phyloP scores from a whole-genome alignment of 2,888 invertebrate species.

The Trichogramma evanescens region DNA sequence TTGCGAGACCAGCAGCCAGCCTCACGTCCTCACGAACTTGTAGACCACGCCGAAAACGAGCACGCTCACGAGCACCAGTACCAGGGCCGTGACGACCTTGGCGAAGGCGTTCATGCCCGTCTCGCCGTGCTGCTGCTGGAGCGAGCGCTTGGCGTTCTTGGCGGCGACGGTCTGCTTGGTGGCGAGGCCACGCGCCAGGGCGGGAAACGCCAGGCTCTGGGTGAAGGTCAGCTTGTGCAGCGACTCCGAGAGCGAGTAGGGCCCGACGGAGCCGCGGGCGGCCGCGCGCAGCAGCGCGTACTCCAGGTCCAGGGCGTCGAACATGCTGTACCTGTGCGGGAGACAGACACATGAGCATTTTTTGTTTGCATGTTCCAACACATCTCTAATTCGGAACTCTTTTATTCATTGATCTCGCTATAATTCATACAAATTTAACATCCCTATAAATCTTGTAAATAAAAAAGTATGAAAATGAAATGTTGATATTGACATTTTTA shows the following conservation, averaged over 20 bases:
- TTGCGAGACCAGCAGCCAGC: conserved; percentile 62
- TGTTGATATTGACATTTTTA: too few relatives aligned
- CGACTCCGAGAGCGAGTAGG: conserved; percentile 64
- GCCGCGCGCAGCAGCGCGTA: conserved; percentile 63
- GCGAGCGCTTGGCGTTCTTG: conserved; percentile 16
- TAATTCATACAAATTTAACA: too few relatives aligned
- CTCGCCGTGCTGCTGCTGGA: conserved; percentile 54
- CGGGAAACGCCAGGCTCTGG: conserved; percentile 67
- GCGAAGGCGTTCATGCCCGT: conserved; percentile 65
- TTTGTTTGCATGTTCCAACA: too few relatives aligned
- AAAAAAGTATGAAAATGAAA: too few relatives aligned
- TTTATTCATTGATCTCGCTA: too few relatives aligned
- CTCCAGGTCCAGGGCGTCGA: conserved; percentile 65
- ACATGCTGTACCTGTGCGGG: conserved; percentile 54
- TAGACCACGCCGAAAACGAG: conserved; percentile 68
- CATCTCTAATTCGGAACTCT: too few relatives aligned
- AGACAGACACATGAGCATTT: neutral
- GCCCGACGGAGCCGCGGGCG: conserved; percentile 65
- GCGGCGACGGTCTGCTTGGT: conserved; percentile 55
- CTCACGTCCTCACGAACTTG: conserved; percentile 70
- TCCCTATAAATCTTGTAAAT: too few relatives aligned
- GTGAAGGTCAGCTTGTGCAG: conserved; percentile 68
- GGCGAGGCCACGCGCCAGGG: conserved; percentile 61
- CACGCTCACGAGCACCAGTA: conserved; percentile 62
- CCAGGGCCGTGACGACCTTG: conserved; percentile 63